Conservation (phyloP, 2,113 vertebrate genomes). For the Sphaerodactylus townsendi region DNA sequence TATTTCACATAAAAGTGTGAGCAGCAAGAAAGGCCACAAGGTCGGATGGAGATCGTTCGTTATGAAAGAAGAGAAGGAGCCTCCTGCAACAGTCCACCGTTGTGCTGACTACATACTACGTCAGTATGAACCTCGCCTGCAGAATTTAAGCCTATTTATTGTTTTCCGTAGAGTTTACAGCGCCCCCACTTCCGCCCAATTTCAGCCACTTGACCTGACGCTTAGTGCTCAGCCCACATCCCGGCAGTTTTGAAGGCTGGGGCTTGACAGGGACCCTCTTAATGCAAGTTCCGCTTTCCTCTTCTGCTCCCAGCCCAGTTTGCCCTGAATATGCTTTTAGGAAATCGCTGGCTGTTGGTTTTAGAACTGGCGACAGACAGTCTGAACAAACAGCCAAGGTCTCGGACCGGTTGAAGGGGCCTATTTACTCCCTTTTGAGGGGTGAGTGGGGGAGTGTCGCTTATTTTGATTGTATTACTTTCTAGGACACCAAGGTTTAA, state of each 20-base stretch:
- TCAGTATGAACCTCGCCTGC: not conserved
- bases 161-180: not conserved
- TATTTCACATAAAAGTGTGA: not conserved
- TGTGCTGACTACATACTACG: no score
- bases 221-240: not conserved
- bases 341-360: conserved; percentile 68
- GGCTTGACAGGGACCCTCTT: not conserved
- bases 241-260: not conserved
- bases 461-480: conserved; percentile 39
- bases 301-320: not conserved
- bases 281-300: not conserved
- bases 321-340: conserved; percentile 33
- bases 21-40: not conserved
- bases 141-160: not conserved
- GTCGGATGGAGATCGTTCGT: not conserved
- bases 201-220: no score
- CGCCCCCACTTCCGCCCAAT: no score
- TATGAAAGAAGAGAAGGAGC: no score
- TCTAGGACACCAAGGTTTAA: conserved; percentile 40
- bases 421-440: conserved; percentile 43
- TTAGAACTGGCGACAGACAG: conserved; percentile 66
- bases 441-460: conserved; percentile 35
- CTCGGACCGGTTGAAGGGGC: conserved; percentile 50
- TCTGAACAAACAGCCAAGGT: conserved; percentile 67
- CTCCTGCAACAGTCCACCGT: no score